phyloP scores from a whole-genome alignment of 2,888 invertebrate genomes.

The Lasioglossum malachurum region DNA sequence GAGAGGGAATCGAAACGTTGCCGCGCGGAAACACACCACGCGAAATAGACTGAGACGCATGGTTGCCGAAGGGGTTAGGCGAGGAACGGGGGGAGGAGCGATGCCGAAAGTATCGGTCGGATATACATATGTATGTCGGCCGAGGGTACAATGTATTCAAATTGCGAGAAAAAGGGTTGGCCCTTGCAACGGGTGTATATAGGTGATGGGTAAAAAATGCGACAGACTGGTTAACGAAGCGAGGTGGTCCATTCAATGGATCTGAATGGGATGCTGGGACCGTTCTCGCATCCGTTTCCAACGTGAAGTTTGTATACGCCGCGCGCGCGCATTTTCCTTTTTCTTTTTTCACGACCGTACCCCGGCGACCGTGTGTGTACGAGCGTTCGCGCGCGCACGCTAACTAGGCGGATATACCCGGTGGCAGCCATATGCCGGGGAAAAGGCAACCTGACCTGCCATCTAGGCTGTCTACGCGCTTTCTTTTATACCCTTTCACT shows the following conservation, averaged over 20 bases:
- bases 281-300: conserved; percentile 63
- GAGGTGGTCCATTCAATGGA: conserved; percentile 84
- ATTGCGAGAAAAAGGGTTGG: conserved; percentile 84
- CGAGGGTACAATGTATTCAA: conserved; percentile 84
- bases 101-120: conserved; percentile 80
- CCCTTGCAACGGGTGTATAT: conserved; percentile 68
- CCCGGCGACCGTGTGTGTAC: not conserved
- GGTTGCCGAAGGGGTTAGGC: conserved; percentile 48
- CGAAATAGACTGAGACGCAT: conserved; percentile 46
- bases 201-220: conserved; percentile 84
- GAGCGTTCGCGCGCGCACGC: conserved; percentile 25
- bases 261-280: conserved; percentile 84
- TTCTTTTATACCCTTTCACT: not conserved
- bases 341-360: not conserved
- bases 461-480: conserved; percentile 16
- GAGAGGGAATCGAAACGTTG: conserved; percentile 40
- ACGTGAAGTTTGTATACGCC: conserved; percentile 52
- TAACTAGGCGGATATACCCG: conserved; percentile 68
- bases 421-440: conserved; percentile 61
- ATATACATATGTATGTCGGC: conserved; percentile 84
- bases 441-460: conserved; percentile 54
- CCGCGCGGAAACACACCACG: conserved; percentile 43
- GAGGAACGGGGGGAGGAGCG: not conserved
- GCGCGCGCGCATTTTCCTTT: not conserved
- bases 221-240: conserved; percentile 85